Conservation (phyloP, 2,888 invertebrate species). For the Itoplectis maculator region DNA sequence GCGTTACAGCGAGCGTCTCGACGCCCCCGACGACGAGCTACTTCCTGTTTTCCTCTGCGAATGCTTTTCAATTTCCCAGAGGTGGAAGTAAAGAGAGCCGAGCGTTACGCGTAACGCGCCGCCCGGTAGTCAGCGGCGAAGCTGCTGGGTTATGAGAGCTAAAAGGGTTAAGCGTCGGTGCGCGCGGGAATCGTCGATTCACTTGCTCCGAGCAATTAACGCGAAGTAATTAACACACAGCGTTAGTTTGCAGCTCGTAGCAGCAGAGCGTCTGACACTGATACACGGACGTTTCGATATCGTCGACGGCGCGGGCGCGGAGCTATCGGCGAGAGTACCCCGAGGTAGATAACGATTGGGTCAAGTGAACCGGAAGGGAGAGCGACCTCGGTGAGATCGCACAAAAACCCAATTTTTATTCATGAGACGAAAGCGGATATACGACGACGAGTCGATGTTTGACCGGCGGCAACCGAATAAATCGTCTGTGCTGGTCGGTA, state of each 20-base stretch:
- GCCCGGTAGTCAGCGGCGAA: neutral
- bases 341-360: constrained; percentile 16
- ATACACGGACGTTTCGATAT: neutral
- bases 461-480: neutral
- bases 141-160: constrained; percentile 24
- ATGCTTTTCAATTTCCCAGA: constrained; percentile 62
- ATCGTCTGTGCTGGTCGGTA: neutral
- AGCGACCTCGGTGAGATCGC: constrained; percentile 1
- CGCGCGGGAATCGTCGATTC: constrained; percentile 43
- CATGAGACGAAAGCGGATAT: constrained; percentile 8
- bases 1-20: constrained; percentile 13
- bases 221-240: constrained; percentile 38
- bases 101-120: constrained; percentile 31
- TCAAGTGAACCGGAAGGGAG: constrained; percentile 17
- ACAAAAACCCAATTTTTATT: constrained; percentile 35
- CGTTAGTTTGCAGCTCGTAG: neutral
- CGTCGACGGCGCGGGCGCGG: neutral
- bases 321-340: neutral
- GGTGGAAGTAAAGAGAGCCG: constrained; percentile 49
- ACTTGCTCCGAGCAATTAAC: constrained; percentile 58
- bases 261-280: neutral
- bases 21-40: constrained; percentile 36
- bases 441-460: neutral
- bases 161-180: constrained; percentile 44
- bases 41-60: constrained; percentile 50